phyloP scores from a whole-genome alignment of 2,888 invertebrate genomes.

The Azorinus chamasolen region DNA sequence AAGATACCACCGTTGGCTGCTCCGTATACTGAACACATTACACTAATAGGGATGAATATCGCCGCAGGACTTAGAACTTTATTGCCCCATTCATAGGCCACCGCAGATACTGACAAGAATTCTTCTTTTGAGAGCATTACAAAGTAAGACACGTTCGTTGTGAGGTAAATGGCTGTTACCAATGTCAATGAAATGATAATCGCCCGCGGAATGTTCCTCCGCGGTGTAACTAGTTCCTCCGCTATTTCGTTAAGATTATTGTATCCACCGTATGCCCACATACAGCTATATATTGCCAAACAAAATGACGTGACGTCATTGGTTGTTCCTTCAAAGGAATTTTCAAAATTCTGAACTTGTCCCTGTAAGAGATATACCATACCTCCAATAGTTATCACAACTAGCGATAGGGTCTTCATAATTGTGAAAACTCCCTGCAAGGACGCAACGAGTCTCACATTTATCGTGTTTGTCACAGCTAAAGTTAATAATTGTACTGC shows the following conservation, averaged over 20 bases:
- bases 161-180: slow-evolving; percentile 42
- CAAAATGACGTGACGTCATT: slow-evolving; percentile 41
- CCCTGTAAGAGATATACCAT: slow-evolving; percentile 43
- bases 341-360: slow-evolving; percentile 38
- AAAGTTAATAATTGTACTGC: slow-evolving; percentile 89
- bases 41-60: slow-evolving; percentile 52
- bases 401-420: slow-evolving; percentile 90
- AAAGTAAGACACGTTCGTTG: slow-evolving; percentile 55
- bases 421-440: slow-evolving; percentile 98
- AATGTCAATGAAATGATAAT: slow-evolving; percentile 47
- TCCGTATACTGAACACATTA: slow-evolving; percentile 55
- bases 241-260: slow-evolving; percentile 65
- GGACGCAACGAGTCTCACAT: slow-evolving; percentile 96
- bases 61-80: slow-evolving; percentile 39
- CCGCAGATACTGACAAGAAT: slow-evolving; percentile 46
- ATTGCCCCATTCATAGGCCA: slow-evolving; percentile 53
- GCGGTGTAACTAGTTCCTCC: slow-evolving; percentile 51
- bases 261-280: slow-evolving; percentile 62
- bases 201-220: slow-evolving; percentile 53
- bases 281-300: slow-evolving; percentile 56
- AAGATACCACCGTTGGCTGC: slow-evolving; percentile 51
- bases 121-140: slow-evolving; percentile 39
- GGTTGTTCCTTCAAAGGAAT: slow-evolving; percentile 54
- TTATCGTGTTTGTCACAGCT: slow-evolving; percentile 97
- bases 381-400: slow-evolving; percentile 56